phyloP scores from a whole-genome alignment of 2,113 vertebrate species.

The Scopus umbretta region DNA sequence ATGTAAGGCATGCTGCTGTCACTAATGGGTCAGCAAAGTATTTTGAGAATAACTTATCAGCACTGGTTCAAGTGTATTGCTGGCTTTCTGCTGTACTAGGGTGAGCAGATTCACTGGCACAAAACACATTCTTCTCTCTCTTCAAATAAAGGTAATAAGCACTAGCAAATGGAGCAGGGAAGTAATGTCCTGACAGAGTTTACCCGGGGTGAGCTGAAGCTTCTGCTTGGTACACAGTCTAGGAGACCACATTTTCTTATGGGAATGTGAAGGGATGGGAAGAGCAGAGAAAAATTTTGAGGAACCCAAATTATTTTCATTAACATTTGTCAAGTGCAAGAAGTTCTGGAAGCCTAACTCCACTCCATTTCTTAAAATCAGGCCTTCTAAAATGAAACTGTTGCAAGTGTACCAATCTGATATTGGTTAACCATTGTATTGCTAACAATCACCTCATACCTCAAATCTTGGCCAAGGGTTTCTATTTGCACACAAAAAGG shows the following conservation, averaged over 20 bases:
- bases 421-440: neutral
- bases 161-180: neutral
- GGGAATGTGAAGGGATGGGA: neutral
- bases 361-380: neutral
- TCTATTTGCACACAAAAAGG: neutral
- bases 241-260: neutral
- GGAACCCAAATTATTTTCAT: neutral
- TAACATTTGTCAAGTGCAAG: neutral
- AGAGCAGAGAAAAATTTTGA: neutral
- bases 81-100: neutral
- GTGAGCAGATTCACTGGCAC: neutral
- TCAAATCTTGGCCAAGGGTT: neutral
- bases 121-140: neutral
- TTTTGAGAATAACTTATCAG: neutral
- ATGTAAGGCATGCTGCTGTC: neutral
- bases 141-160: neutral
- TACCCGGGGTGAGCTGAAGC: neutral
- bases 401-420: neutral
- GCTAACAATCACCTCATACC: neutral
- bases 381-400: neutral
- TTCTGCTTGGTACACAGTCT: neutral
- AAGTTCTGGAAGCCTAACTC: neutral
- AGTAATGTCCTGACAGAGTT: neutral
- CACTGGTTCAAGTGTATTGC: neutral
- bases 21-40: neutral